Evolutionary conservation across 1,140 invertebrate species (phyloP).

Genomic region (Antheraea pernyi): DNA sequence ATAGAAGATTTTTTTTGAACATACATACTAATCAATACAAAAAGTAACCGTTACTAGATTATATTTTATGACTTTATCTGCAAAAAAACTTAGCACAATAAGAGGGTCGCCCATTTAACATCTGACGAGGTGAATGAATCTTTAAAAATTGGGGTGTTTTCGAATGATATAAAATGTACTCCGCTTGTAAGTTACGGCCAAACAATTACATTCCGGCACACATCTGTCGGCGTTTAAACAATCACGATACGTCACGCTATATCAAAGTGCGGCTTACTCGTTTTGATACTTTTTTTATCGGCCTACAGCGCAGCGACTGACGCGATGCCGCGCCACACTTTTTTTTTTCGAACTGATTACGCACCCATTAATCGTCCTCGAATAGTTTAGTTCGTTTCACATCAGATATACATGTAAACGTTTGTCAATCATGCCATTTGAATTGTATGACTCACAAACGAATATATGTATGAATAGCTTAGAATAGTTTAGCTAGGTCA

Average conservation of each 20-base stretch:
- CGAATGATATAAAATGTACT: slow-evolving; percentile 68
- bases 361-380: too few species aligned
- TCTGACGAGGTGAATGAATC: slow-evolving; percentile 77
- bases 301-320: too few species aligned
- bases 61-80: slow-evolving; percentile 48
- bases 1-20: not conserved
- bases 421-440: too few species aligned
- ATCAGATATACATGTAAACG: too few species aligned
- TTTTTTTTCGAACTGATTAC: not conserved
- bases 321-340: too few species aligned
- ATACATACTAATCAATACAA: slow-evolving; percentile 1
- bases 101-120: slow-evolving; percentile 68
- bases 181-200: slow-evolving; percentile 55
- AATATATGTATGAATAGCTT: too few species aligned
- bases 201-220: slow-evolving; percentile 77
- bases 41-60: slow-evolving; percentile 30
- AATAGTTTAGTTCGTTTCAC: too few species aligned
- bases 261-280: slow-evolving; percentile 25
- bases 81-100: slow-evolving; percentile 47
- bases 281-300: slow-evolving; percentile 49
- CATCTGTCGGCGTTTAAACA: slow-evolving; percentile 76
- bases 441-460: too few species aligned
- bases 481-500: too few species aligned
- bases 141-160: slow-evolving; percentile 55
- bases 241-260: slow-evolving; percentile 78